Evolutionary conservation across 2,888 invertebrate genomes (phyloP).

Genomic region (Zygaena filipendulae): DNA sequence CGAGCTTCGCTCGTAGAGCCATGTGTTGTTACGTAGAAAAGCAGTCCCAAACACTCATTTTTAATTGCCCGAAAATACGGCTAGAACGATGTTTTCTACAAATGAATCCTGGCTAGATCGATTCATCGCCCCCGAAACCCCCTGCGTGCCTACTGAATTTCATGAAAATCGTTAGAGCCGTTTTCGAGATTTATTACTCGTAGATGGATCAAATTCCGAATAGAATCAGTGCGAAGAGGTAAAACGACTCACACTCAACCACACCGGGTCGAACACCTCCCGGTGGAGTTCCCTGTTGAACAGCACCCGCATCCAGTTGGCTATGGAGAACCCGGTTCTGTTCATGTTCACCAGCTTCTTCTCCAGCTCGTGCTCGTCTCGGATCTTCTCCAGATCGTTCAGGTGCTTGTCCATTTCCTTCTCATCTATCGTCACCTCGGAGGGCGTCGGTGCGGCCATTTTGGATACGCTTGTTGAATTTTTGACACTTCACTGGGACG

Average conservation of each 20-base stretch:
- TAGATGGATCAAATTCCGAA: too few relatives aligned
- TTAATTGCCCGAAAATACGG: constrained; percentile 2
- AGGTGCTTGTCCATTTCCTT: constrained; percentile 34
- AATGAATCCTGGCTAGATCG: too few relatives aligned
- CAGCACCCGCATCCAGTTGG: constrained; percentile 43
- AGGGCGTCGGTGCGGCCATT: constrained; percentile 30
- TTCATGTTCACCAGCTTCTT: constrained; percentile 25
- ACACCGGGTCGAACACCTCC: constrained; percentile 42
- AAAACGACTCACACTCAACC: constrained; percentile 42
- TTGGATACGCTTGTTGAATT: constrained; percentile 18
- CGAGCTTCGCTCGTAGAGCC: too few relatives aligned
- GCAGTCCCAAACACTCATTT: too few relatives aligned
- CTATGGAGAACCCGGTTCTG: constrained; percentile 32
- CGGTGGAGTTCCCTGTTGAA: constrained; percentile 32
- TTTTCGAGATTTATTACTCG: too few relatives aligned
- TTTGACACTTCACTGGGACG: too few relatives aligned
- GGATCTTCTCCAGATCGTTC: constrained; percentile 29
- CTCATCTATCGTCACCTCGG: constrained; percentile 17
- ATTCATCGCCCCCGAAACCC: too few relatives aligned
- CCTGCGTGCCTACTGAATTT: too few relatives aligned
- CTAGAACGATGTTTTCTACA: not conserved
- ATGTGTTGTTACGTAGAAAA: too few relatives aligned
- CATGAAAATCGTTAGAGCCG: too few relatives aligned
- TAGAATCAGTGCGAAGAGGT: too few relatives aligned
- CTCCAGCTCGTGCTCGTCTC: constrained; percentile 37